A percentile compares a stretch with the other conserved stretches of the same genome.
Evolutionary conservation across 2,888 invertebrate species (phyloP).

Genomic region (Hartigia nigra): DNA sequence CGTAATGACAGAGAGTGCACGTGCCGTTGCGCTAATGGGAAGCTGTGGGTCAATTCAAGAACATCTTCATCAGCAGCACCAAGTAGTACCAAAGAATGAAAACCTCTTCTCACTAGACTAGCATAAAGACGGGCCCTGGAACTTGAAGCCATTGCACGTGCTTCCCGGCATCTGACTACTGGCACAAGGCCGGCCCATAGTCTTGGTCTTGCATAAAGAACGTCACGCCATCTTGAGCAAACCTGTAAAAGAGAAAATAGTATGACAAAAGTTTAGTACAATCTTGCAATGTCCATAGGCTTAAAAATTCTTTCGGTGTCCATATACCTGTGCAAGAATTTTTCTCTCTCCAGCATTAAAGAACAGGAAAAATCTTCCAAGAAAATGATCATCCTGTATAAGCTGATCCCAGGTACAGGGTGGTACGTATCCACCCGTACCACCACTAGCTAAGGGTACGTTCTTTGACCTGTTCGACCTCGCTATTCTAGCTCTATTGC

Average conservation of each 20-base stretch:
- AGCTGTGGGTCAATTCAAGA: conserved; percentile 86
- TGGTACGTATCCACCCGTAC: conserved; percentile 50
- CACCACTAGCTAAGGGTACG: conserved; percentile 49
- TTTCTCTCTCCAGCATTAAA: conserved; percentile 84
- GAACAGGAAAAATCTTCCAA: conserved; percentile 85
- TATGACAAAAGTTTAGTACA: too few species aligned
- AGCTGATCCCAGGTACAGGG: conserved; percentile 76
- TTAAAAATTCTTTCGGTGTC: neutral
- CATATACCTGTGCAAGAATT: conserved; percentile 76
- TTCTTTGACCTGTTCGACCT: conserved; percentile 45
- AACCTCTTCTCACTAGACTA: conserved; percentile 85
- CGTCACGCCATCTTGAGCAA: conserved; percentile 88
- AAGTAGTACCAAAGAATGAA: conserved; percentile 84
- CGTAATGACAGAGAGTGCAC: conserved; percentile 86
- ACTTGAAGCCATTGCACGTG: conserved; percentile 72
- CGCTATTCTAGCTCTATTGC: conserved; percentile 43
- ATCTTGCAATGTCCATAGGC: neutral
- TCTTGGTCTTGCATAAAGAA: conserved; percentile 86
- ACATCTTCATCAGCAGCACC: conserved; percentile 92
- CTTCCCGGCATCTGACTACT: conserved; percentile 86
- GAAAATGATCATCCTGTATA: conserved; percentile 86
- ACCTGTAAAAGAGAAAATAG: conserved; percentile 66
- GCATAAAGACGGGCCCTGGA: conserved; percentile 78
- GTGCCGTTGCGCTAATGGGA: conserved; percentile 84
- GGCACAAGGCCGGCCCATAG: conserved; percentile 91